Conservation (phyloP, 2,888 invertebrate species). For the Oligia fasciuncula region DNA sequence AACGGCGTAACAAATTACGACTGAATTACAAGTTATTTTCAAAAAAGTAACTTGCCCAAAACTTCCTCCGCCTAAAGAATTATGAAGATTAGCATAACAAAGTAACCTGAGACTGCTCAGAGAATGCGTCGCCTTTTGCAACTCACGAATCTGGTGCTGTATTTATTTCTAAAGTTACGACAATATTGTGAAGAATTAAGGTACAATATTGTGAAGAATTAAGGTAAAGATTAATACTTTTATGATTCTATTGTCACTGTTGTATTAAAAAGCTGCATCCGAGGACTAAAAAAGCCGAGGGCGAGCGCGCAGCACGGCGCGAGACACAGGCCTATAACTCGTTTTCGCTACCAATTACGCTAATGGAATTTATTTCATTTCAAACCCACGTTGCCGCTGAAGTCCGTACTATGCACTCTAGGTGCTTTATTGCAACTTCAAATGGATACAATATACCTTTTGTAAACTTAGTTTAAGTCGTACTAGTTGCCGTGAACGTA, state of each 20-base stretch:
- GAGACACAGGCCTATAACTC: slow-evolving; percentile 74
- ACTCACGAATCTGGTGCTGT: slow-evolving; percentile 77
- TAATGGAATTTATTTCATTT: slow-evolving; percentile 88
- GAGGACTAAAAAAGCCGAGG: slow-evolving; percentile 43
- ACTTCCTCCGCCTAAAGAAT: slow-evolving; percentile 87
- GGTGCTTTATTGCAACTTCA: slow-evolving; percentile 66
- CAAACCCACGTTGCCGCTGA: slow-evolving; percentile 66
- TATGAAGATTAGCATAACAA: slow-evolving; percentile 90
- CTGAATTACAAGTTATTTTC: slow-evolving; percentile 87
- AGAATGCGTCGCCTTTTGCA: slow-evolving; percentile 83
- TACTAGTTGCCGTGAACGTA: slow-evolving; percentile 24
- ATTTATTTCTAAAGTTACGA: slow-evolving; percentile 62
- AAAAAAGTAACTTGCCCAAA: slow-evolving; percentile 85
- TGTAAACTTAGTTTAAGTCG: slow-evolving; percentile 52
- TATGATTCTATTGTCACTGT: slow-evolving; percentile 40
- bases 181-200: slow-evolving; percentile 50
- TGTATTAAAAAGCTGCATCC: slow-evolving; percentile 47
- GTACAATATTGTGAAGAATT: slow-evolving; percentile 50
- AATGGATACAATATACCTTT: slow-evolving; percentile 63
- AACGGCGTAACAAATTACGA: slow-evolving; percentile 85
- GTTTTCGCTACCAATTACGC: slow-evolving; percentile 83
- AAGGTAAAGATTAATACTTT: slow-evolving; percentile 50
- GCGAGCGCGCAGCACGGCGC: slow-evolving; percentile 5
- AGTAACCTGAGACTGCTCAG: slow-evolving; percentile 86
- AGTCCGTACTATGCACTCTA: slow-evolving; percentile 62